A percentile compares a stretch with the other conserved stretches of the same genome.
phyloP scores from a whole-genome alignment of 2,797 vertebrate species.

The Mus caroli region DNA sequence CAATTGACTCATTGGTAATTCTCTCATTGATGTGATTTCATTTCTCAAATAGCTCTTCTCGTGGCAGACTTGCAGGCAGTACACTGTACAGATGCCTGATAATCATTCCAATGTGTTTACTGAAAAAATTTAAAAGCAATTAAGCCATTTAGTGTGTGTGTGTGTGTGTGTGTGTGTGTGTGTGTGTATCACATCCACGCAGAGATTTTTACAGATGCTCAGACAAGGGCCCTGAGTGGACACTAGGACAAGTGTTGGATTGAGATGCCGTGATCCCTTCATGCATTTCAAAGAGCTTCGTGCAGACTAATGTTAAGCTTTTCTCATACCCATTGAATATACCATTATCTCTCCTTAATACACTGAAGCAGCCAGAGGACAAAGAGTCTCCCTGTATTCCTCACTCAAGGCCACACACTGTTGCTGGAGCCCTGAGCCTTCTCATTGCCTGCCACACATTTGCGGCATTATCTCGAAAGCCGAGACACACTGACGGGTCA shows the following conservation, averaged over 20 bases:
- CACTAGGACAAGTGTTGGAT: constrained; percentile 74
- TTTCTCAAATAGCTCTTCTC: constrained; percentile 78
- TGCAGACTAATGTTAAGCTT: constrained; percentile 73
- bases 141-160: constrained; percentile 63
- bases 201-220: constrained; percentile 67
- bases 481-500: not conserved
- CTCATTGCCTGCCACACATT: constrained; percentile 50
- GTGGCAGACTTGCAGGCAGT: constrained; percentile 58
- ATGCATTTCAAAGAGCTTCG: constrained; percentile 81
- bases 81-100: constrained; percentile 76
- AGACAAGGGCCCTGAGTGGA: constrained; percentile 52
- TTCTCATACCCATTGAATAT: constrained; percentile 80
- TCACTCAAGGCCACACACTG: constrained; percentile 73
- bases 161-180: not conserved
- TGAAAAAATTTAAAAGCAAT: constrained; percentile 77
- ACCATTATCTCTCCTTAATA: constrained; percentile 72
- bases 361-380: constrained; percentile 70
- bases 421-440: constrained; percentile 66
- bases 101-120: constrained; percentile 78
- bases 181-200: not conserved
- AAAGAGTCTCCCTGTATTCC: constrained; percentile 76
- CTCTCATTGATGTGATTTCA: constrained; percentile 80
- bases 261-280: constrained; percentile 70
- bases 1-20: constrained; percentile 82
- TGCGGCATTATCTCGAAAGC: not conserved